phyloP scores from a whole-genome alignment of 2,113 vertebrate species.

The Falcunculus frontatus region DNA sequence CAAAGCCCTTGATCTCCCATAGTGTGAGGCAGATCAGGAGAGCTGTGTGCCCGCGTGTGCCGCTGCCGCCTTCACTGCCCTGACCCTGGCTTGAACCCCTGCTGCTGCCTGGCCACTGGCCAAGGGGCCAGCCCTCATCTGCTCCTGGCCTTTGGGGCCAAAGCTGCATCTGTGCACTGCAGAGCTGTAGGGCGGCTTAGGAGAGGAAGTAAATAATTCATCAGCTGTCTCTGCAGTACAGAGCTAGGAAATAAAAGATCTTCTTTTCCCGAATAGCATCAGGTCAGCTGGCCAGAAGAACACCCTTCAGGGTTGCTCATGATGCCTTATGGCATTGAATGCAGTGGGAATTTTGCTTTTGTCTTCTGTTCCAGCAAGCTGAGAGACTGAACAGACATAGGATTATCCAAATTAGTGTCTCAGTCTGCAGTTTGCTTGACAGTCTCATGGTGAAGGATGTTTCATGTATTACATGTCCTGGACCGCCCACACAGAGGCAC shows the following conservation, averaged over 20 bases:
- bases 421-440: not conserved
- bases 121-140: not conserved
- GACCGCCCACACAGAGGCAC: not conserved
- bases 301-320: not conserved
- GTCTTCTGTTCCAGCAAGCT: not conserved
- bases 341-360: not conserved
- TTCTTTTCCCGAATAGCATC: not conserved
- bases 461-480: not conserved
- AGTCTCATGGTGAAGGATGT: fast-evolving
- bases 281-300: not conserved
- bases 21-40: not conserved
- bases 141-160: not conserved
- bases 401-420: not conserved
- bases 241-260: not conserved
- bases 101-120: not conserved
- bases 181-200: not conserved
- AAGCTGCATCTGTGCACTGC: not conserved
- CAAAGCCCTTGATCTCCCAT: not conserved
- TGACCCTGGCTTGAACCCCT: fast-evolving
- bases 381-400: not conserved
- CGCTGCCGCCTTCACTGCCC: fast-evolving
- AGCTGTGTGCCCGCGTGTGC: fast-evolving
- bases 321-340: not conserved
- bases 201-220: not conserved
- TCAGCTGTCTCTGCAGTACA: not conserved